A percentile compares a stretch with the other conserved stretches of the same genome.
phyloP scores from a whole-genome alignment of 2,113 vertebrate genomes.

The Hipposideros armiger region DNA sequence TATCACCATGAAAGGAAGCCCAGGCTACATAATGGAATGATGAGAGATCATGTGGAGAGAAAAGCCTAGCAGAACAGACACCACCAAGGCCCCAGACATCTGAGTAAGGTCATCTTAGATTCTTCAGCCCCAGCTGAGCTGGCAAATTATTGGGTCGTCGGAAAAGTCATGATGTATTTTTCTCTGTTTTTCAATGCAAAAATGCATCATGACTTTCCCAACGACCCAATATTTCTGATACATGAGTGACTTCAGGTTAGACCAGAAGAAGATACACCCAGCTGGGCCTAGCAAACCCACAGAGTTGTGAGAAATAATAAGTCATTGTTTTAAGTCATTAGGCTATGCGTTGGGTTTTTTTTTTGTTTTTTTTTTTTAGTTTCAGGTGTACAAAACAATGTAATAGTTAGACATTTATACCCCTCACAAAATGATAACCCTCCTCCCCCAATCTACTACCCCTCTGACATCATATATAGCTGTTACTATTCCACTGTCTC shows the following conservation, averaged over 20 bases:
- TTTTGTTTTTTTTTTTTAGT: too few relatives aligned
- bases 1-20: neutral
- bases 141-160: neutral
- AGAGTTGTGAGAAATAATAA: conserved; percentile 19
- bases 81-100: neutral
- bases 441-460: too few relatives aligned
- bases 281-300: neutral
- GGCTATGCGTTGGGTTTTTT: neutral
- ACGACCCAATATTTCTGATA: neutral
- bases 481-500: too few relatives aligned
- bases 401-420: too few relatives aligned
- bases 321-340: neutral
- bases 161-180: too few relatives aligned
- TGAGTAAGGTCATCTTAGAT: neutral
- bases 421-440: too few relatives aligned
- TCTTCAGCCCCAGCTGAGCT: neutral
- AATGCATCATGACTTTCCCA: too few relatives aligned
- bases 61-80: neutral
- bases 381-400: too few relatives aligned
- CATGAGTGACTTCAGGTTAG: neutral
- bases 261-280: neutral
- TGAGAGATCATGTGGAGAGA: neutral
- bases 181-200: too few relatives aligned
- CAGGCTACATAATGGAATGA: neutral
- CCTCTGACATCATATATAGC: too few relatives aligned